A percentile compares a stretch with the other conserved stretches of the same genome.
Conservation (phyloP, 2,888 invertebrate genomes). For the Nemapogon koenigi region DNA sequence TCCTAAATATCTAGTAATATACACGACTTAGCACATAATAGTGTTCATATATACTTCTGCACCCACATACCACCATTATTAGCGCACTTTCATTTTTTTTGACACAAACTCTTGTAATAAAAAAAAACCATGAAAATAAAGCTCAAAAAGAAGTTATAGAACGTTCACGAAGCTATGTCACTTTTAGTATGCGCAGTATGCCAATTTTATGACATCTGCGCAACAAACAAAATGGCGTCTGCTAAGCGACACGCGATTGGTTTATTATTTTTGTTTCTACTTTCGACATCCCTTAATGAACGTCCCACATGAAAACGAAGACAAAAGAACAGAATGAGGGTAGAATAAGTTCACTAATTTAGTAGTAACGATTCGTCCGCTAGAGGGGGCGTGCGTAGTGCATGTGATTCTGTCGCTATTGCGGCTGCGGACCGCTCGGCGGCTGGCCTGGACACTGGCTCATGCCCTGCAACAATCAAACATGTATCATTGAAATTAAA, state of each 20-base stretch:
- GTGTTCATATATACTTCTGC: too few species aligned
- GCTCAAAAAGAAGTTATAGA: too few species aligned
- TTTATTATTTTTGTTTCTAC: too few species aligned
- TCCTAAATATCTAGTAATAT: too few species aligned
- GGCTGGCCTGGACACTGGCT: constrained; percentile 52
- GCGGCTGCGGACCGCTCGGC: constrained; percentile 44
- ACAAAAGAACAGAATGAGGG: constrained; percentile 19
- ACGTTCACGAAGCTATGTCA: neutral
- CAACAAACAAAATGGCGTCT: neutral
- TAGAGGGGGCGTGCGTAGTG: constrained; percentile 16
- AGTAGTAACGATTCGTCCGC: constrained; percentile 4
- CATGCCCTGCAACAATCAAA: constrained; percentile 35
- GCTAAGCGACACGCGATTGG: too few species aligned
- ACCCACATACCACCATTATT: too few species aligned
- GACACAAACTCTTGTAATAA: too few species aligned
- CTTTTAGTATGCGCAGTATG: neutral
- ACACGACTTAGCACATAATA: too few species aligned
- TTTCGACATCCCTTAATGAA: too few species aligned
- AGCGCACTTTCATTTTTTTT: too few species aligned
- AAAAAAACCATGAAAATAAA: too few species aligned
- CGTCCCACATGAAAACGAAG: too few species aligned
- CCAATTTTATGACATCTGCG: neutral
- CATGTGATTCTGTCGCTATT: constrained; percentile 42
- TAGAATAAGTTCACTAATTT: constrained; percentile 19
- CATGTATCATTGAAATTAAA: neutral